These are phyloP conservation scores for Beaufortia kweichowensis DNA, from an alignment of 2,113 vertebrate species.

Conservation along the genomic window DNA sequence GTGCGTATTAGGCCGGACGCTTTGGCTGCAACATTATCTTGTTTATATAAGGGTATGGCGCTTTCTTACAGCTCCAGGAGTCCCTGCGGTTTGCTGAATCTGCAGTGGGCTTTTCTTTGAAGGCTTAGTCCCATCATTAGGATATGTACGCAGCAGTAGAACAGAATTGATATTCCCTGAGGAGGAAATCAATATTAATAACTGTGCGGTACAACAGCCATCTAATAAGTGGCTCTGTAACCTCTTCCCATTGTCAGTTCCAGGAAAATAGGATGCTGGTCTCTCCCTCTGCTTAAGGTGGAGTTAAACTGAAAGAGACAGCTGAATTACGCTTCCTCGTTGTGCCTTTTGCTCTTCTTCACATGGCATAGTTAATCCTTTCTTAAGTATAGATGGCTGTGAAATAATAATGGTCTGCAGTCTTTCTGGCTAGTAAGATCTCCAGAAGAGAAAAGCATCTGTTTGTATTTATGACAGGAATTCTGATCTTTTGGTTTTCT, in stretches of 20 bases:
- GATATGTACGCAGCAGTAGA: slow-evolving; percentile 59
- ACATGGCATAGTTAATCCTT: slow-evolving; percentile 1
- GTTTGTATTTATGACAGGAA: background rate
- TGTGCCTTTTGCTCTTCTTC: slow-evolving; percentile 10
- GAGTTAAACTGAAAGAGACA: slow-evolving; percentile 33
- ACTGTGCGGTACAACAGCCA: slow-evolving; percentile 64
- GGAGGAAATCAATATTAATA: slow-evolving; percentile 79
- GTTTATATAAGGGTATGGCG: slow-evolving; percentile 39
- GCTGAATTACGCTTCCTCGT: slow-evolving; percentile 17
- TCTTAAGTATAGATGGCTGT: slow-evolving; percentile 6
- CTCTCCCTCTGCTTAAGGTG: slow-evolving; percentile 18
- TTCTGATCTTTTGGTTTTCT: background rate
- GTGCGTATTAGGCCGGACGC: background rate
- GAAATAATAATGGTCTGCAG: slow-evolving; percentile 4
- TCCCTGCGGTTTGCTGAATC: slow-evolving; percentile 55
- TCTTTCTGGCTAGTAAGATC: background rate
- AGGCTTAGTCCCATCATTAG: slow-evolving; percentile 61
- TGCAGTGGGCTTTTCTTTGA: slow-evolving; percentile 60
- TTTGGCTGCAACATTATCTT: slow-evolving; percentile 23
- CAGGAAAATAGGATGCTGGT: slow-evolving; percentile 18
- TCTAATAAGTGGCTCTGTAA: slow-evolving; percentile 62
- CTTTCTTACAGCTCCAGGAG: background rate
- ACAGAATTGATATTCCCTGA: slow-evolving; percentile 73
- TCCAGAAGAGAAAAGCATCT: background rate
- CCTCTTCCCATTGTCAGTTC: slow-evolving; percentile 27